Conservation (phyloP, 1,140 invertebrate genomes). For the Brachionus calyciflorus region DNA sequence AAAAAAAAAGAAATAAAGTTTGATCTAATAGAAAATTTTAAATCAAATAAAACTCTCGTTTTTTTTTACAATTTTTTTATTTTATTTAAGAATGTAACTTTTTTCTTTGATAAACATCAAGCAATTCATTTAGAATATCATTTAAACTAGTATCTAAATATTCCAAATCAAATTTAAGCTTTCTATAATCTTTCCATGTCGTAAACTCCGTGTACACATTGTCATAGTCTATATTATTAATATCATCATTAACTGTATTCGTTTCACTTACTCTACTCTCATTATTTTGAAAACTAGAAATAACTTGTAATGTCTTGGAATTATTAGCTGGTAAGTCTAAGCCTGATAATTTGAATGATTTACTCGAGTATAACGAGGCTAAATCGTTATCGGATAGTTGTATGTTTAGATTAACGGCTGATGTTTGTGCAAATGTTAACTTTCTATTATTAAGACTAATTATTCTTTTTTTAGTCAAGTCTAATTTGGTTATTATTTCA, state of each 20-base stretch:
- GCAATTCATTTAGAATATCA: constrained; percentile 20
- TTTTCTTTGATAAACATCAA: constrained; percentile 34
- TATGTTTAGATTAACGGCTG: neutral
- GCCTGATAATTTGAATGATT: neutral
- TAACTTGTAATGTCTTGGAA: neutral
- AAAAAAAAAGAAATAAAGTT: too few species aligned
- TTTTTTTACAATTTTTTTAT: neutral
- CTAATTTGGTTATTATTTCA: constrained; percentile 11
- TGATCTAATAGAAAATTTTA: neutral
- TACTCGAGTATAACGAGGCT: neutral
- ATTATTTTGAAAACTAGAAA: neutral
- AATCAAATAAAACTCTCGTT: neutral
- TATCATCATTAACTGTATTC: constrained; percentile 1
- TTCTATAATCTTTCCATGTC: constrained; percentile 20
- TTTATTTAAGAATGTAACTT: neutral
- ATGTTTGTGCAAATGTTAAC: neutral
- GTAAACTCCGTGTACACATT: constrained; percentile 7
- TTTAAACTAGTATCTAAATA: constrained; percentile 4
- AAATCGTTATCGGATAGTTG: neutral
- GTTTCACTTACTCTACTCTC: neutral
- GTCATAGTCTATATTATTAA: constrained; percentile 8
- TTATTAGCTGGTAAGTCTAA: neutral
- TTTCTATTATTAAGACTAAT: neutral
- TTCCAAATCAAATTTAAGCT: neutral
- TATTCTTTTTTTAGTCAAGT: constrained; percentile 4